Base-by-base conservation (phyloP, 2,113 vertebrate genomes). In the Cinclus cinclus region DNA sequence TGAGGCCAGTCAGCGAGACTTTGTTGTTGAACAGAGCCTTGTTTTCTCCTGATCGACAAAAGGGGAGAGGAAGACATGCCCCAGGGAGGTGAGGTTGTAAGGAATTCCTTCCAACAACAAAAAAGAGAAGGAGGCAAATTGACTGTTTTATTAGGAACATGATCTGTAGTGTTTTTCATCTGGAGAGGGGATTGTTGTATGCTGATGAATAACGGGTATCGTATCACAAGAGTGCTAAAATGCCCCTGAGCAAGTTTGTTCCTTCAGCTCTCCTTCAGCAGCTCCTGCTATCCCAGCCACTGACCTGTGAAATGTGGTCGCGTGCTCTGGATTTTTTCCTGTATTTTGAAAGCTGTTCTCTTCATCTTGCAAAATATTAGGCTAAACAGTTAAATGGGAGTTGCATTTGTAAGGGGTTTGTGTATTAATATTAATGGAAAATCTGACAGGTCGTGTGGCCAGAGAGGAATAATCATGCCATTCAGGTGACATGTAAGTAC, bases 71-170 rank as follows among this genome's bases (percentile, higher is more conserved):
- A 86, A 92, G 75, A 83, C 64, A 30, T 83, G 69, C 84, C 71
- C 39, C 82, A 87, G 90, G 90, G 75, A 88, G 39, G 76, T 52
- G 55, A 91, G 47, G 58, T 74, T 92, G 64, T 67, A 92, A 94
- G 69, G 59, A 92, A 89, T 92, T 87, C 89, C 96, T 94, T 82
- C 59, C 64, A 86, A 64, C 73, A 96, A 89, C 92, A 92, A 91
- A 94, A 94, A 96, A 81, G 93, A 93, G 92, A 88, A 93, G 83
- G 78, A 93, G 85, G 92, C 92, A 97, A 96, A 96, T 89, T 93
- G 93, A 81, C 90, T 97, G 92, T 95, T 95, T 96, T 97, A 96
- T 96, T 95, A 94, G 93, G 93, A 96, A 95, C 93, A 95, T 65
- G 92, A 97, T 96, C 92, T 94, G 79, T 84, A 89, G 92, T 92